Base-by-base conservation (phyloP, 2,113 vertebrate genomes). In the Cyprinodon variegatus region DNA sequence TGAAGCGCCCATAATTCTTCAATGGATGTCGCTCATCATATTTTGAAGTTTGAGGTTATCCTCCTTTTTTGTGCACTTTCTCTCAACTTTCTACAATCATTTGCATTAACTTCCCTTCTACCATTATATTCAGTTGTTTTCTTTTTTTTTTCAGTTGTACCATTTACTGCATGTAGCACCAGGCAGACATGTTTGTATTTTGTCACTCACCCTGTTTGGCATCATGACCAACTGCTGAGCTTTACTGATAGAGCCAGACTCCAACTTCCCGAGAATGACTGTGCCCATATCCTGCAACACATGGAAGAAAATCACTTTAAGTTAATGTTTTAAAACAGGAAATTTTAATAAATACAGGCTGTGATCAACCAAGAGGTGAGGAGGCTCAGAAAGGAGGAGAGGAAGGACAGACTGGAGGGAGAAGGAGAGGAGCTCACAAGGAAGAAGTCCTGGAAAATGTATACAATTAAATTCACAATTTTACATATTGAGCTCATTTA, bases 221-320 rank as follows among this genome's bases (percentile, higher is more conserved):
- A 99, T 99, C 98, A 99, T 99, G 85, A 97, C 95, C 89, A 99
- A 95, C 91, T 98, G 97, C 77, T 98, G 97, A 91, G 97, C 97
- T 97, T 98, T 99, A 90, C 95, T 95, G 90, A 99, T 98, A 71
- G 89, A 96, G 77, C 98, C 98, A 0, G 98, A 99, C 93, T 99
- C 98, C 94, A 99, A 94, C 93, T 99, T 99, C 82, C 98, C 98
- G 45, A 99, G 95, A 84, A 99, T 95, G 80, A 99, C 97, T 20
- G 97, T 99, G 79, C 98, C 98, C 98, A 99, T 99, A 88, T 99
- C 98, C 98, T 99, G 81, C 3, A 91, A 77, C 22, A 65, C 4
- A 37, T 11, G 17, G 2, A 17, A 0, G 38, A 40, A n/a, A 61
- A 61, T 14, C 37, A 8, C 61, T 60, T 10, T 1, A 60, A 60